Evolutionary conservation across 23 tunicate genomes (phyloP), one percentile per base, ranked within the genome.

Genomic region (Trididemnum clinides): DNA sequence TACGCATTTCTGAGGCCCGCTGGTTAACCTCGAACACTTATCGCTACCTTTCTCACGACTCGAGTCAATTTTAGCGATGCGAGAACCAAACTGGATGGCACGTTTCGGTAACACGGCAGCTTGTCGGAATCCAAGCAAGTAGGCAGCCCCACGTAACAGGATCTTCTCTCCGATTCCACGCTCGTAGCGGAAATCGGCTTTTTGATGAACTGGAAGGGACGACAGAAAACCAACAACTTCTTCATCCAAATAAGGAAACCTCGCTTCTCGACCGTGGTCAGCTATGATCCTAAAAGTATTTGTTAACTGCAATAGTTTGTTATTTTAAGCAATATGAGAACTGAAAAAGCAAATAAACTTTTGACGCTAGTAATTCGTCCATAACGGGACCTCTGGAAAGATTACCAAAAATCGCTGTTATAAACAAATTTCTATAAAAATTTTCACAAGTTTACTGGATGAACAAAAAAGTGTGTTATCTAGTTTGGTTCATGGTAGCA

Each of bases 11-110:
- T n/a, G n/a, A n/a, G n/a, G n/a, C n/a, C n/a, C n/a, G n/a, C n/a
- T 0, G 29, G 36, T 26, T 33, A 89, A 69, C 78, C 96, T 80
- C 35, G 12, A 1, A 64, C 99, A 96, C 20, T 32, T 50, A 50
- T 96, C 96, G 12, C 83, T 50, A 1, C 97, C 99, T 58, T 88
- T 96, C 80, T 88, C 96, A 36, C 89, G 77, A 28, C 77, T 44
- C 38, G 33, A 33, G 72, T 90, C 96, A 5, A 80, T 78, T 65
- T 96, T 96, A 18, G 96, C 99, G 58, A 96, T 89, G 36, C 97
- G 79, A 0, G 99, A 96, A 22, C 99, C 99, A 84, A 96, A 96
- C 77, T 96, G 99, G 32, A 96, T 96, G 21, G 99, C 99, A 20
- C 99, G 85, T 66, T 96, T 96, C n/a, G 95, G 96, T 1, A 91